Evolutionary conservation across 2,797 vertebrate genomes (phyloP).

Genomic region (Poecilia picta): DNA sequence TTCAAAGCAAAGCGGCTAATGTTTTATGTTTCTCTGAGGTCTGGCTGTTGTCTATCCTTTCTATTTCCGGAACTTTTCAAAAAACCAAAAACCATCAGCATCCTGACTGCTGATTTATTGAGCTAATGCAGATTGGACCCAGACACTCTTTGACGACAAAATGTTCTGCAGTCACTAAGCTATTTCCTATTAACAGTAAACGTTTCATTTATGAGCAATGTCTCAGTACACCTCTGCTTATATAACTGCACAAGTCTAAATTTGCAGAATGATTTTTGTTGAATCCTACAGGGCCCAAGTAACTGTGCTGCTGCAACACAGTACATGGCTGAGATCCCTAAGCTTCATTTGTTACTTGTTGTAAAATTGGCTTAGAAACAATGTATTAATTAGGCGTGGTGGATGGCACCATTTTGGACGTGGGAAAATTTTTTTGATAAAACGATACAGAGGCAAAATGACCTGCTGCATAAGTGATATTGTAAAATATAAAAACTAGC

Average conservation of each 20-base stretch:
- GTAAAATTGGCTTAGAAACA: neutral
- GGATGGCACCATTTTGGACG: neutral
- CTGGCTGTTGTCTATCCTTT: neutral
- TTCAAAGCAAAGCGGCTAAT: neutral
- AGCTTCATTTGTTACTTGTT: neutral
- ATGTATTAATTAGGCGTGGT: neutral
- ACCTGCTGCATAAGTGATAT: neutral
- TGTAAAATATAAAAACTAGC: neutral
- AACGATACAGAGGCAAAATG: neutral
- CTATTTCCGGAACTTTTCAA: neutral
- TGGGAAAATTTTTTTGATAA: neutral
- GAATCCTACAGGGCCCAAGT: neutral
- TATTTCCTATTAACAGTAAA: slow-evolving; percentile 18
- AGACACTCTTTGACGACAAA: neutral
- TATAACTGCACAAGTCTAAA: neutral
- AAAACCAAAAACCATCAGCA: neutral
- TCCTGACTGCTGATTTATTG: neutral
- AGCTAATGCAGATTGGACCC: slow-evolving; percentile 13
- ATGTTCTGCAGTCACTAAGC: slow-evolving; percentile 7
- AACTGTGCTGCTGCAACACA: neutral
- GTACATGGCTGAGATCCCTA: neutral
- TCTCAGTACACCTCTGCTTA: neutral
- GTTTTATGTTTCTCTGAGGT: neutral
- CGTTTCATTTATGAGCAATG: neutral
- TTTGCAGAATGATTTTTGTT: neutral